Evolutionary conservation across 92 coral and sea anemone genomes (phyloP), one percentile per base, ranked within the genome.

Genomic region (Heliopora coerulea): DNA sequence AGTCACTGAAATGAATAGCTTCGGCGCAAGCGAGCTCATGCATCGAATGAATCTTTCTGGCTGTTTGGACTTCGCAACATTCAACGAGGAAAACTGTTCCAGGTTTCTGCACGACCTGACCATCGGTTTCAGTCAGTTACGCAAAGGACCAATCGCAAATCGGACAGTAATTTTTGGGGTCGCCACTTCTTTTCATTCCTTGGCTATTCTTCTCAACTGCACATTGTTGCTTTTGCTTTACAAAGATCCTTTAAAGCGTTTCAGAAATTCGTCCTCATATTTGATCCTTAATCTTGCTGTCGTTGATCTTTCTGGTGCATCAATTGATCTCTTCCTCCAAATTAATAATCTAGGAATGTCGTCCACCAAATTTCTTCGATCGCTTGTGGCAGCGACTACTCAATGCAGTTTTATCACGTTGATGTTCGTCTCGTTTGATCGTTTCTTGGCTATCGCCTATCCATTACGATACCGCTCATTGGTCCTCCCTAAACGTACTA

Each of bases 231-330:
- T 54, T 44, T 46, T 69, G 62, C 54, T 69, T 20, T 69, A 69
- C 39, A 69, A 50, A 69, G 76, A 69, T 52, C 76, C 76, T 14
- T 50, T 69, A 20, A 69, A 69, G 25, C 54, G 61, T 20, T 52
- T 69, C 34, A 31, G 76, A 42, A 69, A 54, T 29, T 21, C 62
- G 5, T 69, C 76, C 2, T 49, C 76, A 37, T 35, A 49, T 20
- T 26, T 69, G 21, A 54, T 69, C 35, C 26, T 34, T 1, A 49
- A 19, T 49, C 76, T 69, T n/a, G 76, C 76, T 8, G n/a, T 48
- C n/a, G 54, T 49, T 18, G 76, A 69, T 31, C 33, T 69, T 13
- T 21, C 39, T 12, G 76, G 76, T 18, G 76, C 76, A 12, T 49
- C 40, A 25, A 26, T 69, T 23, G 33, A 62, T 54, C 76, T 69